A percentile compares a stretch with the other conserved stretches of the same genome.
These are phyloP conservation scores for Gopherus flavomarginatus DNA, from an alignment of 2,113 vertebrate genomes.

Conservation along the genomic window DNA sequence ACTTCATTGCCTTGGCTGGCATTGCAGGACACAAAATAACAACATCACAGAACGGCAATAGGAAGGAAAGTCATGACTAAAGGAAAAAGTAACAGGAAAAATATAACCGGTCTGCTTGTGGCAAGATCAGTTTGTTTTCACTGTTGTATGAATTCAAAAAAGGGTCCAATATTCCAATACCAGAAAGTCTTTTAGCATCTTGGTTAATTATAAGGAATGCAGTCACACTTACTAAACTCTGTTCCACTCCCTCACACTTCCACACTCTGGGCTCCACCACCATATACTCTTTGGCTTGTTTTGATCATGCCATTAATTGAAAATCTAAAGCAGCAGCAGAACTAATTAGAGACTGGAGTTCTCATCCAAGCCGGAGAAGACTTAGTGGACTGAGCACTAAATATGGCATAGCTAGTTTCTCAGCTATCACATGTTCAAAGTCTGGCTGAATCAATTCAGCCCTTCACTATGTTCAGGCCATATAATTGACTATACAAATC, in stretches of 20 bases:
- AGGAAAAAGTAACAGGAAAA: not conserved
- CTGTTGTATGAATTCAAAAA: not conserved
- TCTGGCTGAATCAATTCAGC: not conserved
- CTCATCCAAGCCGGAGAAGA: not conserved
- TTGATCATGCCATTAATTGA: not conserved
- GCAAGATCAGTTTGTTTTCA: not conserved
- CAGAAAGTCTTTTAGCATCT: too few relatives aligned
- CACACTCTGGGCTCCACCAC: not conserved
- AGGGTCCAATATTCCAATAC: too few relatives aligned
- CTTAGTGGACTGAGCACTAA: fast-evolving
- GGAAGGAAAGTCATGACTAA: not conserved
- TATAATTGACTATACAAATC: not conserved
- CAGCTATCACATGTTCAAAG: not conserved
- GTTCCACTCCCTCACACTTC: too few relatives aligned
- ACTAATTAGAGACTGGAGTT: not conserved
- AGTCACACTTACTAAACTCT: not conserved
- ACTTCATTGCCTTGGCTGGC: too few relatives aligned
- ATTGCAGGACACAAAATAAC: not conserved
- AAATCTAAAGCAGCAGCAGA: slow-evolving; percentile 8
- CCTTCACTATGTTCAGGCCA: not conserved
- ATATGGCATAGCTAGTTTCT: not conserved
- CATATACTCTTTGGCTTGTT: not conserved
- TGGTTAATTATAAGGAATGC: not conserved
- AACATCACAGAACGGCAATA: not conserved
- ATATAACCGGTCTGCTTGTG: not conserved